These are phyloP conservation scores for Phrynosoma blainvillii DNA, from an alignment of 2,113 vertebrate genomes.

Conservation along the genomic window DNA sequence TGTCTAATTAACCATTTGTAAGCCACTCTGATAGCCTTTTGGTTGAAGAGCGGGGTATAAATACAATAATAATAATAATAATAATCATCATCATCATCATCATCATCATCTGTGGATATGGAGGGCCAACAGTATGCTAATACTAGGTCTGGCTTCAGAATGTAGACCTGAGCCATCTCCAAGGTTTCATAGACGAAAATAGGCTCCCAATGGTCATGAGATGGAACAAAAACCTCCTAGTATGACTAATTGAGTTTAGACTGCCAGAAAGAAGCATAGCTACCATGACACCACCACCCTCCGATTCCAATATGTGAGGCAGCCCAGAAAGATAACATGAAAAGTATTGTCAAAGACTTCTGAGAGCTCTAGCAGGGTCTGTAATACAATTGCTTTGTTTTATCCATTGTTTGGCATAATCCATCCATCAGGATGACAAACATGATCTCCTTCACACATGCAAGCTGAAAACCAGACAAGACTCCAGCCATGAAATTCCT, in stretches of 20 bases:
- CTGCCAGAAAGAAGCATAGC: background rate
- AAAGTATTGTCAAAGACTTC: background rate
- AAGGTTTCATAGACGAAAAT: background rate
- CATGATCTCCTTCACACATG: background rate
- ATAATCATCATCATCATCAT: no score
- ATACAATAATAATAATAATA: no score
- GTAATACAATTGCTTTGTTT: no score
- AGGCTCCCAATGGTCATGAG: background rate
- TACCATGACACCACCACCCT: background rate
- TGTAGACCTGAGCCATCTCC: background rate
- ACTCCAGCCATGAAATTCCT: background rate
- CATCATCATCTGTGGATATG: no score
- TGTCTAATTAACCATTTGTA: no score
- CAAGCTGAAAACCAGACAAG: background rate
- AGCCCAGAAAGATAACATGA: background rate
- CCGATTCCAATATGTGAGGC: background rate
- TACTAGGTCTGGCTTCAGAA: background rate
- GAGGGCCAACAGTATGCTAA: background rate
- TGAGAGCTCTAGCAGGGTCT: background rate
- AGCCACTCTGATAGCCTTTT: no score
- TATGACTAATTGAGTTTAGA: background rate
- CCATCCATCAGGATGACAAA: background rate
- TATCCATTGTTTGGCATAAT: background rate
- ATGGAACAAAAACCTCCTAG: background rate
- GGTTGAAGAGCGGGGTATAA: no score